These are phyloP conservation scores for Montipora cactus DNA, from an alignment of 64 coral and sea anemone genomes.

Conservation along the genomic window DNA sequence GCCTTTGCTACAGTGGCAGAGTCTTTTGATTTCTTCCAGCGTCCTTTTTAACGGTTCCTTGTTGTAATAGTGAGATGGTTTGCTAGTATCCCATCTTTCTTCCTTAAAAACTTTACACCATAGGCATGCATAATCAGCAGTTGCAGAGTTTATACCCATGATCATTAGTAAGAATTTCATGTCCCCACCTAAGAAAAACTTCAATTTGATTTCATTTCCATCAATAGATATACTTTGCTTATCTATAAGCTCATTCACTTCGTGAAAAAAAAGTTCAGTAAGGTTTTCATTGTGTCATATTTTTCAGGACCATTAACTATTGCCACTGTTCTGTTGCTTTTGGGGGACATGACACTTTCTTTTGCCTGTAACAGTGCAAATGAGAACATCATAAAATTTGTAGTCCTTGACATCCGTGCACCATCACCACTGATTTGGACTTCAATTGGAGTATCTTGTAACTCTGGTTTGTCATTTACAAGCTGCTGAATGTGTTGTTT, in stretches of 20 bases:
- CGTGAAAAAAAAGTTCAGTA: conserved; percentile 27
- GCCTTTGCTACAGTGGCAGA: background rate
- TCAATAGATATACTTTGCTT: conserved; percentile 33
- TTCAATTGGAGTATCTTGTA: conserved; percentile 41
- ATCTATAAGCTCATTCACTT: conserved; percentile 46
- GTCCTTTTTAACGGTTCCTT: background rate
- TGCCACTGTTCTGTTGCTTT: conserved; percentile 28
- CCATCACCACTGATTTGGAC: conserved; percentile 56
- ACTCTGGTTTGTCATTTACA: conserved; percentile 3
- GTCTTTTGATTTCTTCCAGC: background rate
- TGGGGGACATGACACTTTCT: conserved; percentile 46
- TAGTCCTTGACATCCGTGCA: conserved; percentile 47
- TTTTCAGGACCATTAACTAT: conserved; percentile 61
- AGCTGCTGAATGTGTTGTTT: conserved; percentile 44
- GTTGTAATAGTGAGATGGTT: conserved; percentile 5
- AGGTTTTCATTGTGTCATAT: conserved; percentile 30
- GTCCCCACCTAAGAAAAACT: conserved; percentile 59
- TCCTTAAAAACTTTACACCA: conserved; percentile 65
- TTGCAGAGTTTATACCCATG: conserved; percentile 36
- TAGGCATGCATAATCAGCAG: conserved; percentile 34
- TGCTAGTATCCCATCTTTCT: conserved; percentile 40
- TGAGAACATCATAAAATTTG: conserved; percentile 63
- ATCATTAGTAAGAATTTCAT: conserved; percentile 59
- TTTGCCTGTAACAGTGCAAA: conserved; percentile 42
- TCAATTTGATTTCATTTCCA: background rate